Percentiles rank a stretch among this genome's conserved stretches.
Evolutionary conservation across 2,113 vertebrate species (phyloP).

Genomic region (Oncorhynchus mykiss): DNA sequence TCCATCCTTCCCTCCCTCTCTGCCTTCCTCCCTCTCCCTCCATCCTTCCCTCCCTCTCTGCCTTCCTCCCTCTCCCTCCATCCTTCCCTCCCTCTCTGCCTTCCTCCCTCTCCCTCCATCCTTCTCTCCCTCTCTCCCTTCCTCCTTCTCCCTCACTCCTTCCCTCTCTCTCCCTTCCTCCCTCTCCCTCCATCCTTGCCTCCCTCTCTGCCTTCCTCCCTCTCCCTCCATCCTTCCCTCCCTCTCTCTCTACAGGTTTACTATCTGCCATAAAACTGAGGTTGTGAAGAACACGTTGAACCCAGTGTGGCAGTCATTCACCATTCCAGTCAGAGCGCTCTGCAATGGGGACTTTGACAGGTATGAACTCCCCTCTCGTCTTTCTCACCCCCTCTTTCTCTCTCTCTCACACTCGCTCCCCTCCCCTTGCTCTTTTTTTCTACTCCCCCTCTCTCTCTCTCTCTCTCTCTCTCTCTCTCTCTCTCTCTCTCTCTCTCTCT

Average conservation of each 20-base stretch:
- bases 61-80: no score
- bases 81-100: no score
- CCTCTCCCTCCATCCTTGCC: not conserved
- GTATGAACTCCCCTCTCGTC: conserved; percentile 6
- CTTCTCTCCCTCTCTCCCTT: no score
- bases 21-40: no score
- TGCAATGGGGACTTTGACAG: conserved; percentile 74
- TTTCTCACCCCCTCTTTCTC: not conserved
- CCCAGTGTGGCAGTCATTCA: conserved; percentile 70
- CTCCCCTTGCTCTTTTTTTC: not conserved
- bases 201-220: not conserved
- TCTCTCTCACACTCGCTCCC: not conserved
- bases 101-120: no score
- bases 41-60: no score
- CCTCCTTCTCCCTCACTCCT: not conserved
- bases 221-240: not conserved
- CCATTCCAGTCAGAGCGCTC: conserved; percentile 67
- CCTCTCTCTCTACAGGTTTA: conserved; percentile 53
- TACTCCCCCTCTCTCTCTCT: no score
- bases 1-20: no score
- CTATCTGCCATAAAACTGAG: conserved; percentile 74
- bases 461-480: no score
- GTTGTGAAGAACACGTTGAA: conserved; percentile 74
- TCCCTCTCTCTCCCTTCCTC: no score
- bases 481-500: no score